phyloP scores from a whole-genome alignment of 2,797 vertebrate species.

The Diplodus puntazzo region DNA sequence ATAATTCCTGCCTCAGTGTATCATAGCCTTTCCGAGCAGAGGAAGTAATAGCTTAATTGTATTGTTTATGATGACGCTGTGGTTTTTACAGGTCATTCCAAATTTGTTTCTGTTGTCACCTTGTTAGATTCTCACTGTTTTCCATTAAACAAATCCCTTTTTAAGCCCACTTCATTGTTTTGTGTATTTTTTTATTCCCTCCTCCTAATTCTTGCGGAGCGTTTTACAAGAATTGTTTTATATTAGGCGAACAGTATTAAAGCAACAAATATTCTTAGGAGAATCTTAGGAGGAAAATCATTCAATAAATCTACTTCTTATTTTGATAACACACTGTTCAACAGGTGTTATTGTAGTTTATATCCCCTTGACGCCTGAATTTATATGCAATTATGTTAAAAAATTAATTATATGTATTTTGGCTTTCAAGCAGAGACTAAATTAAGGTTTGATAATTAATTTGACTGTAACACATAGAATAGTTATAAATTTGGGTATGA shows the following conservation, averaged over 20 bases:
- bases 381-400: too few relatives aligned
- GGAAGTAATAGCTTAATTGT: slow-evolving; percentile 71
- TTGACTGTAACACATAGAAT: too few relatives aligned
- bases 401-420: too few relatives aligned
- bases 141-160: slow-evolving; percentile 32
- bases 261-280: neutral
- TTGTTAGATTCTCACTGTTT: slow-evolving; percentile 46
- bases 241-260: slow-evolving; percentile 9
- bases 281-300: slow-evolving; percentile 1
- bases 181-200: slow-evolving; percentile 29
- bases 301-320: slow-evolving; percentile 18
- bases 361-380: too few relatives aligned
- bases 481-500: too few relatives aligned
- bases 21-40: slow-evolving; percentile 57
- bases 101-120: slow-evolving; percentile 45
- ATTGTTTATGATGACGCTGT: slow-evolving; percentile 70
- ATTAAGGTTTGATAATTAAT: too few relatives aligned
- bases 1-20: slow-evolving; percentile 68
- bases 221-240: slow-evolving; percentile 12
- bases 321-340: neutral
- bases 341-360: slow-evolving; percentile 20
- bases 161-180: slow-evolving; percentile 36
- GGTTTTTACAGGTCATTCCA: slow-evolving; percentile 57
- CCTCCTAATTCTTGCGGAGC: neutral
- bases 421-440: too few relatives aligned